Conservation (phyloP, 2,113 vertebrate species). For the Ochotona princeps region DNA sequence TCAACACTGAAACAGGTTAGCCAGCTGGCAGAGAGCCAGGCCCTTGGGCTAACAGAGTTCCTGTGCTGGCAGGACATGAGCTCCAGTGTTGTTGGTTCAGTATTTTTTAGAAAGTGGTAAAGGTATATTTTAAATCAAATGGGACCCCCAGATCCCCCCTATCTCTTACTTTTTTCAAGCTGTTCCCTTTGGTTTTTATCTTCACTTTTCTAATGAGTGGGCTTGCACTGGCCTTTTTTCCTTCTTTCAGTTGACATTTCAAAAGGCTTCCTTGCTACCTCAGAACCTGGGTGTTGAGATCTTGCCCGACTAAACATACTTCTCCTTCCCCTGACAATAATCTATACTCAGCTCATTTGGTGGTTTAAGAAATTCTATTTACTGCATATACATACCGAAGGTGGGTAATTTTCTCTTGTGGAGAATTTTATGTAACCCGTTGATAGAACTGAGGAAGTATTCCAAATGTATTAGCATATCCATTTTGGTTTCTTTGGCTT, state of each 20-base stretch:
- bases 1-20: background rate
- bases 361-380: background rate
- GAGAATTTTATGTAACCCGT: background rate
- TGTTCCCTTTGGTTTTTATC: background rate
- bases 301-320: background rate
- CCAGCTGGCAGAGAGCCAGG: background rate
- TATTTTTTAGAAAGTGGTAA: background rate
- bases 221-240: background rate
- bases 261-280: background rate
- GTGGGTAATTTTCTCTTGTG: background rate
- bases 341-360: background rate
- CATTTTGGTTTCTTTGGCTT: background rate
- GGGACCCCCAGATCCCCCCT: background rate
- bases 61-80: background rate
- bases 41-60: background rate
- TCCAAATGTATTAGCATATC: background rate
- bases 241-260: background rate
- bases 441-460: background rate
- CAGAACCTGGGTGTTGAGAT: background rate
- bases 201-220: background rate
- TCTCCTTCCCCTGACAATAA: background rate
- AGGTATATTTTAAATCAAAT: slow-evolving; percentile 1
- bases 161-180: background rate
- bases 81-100: background rate
- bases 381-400: too few species aligned